Evolutionary conservation across 2,888 invertebrate genomes (phyloP), one percentile per base, ranked within the genome.

Genomic region (Seira musarum): DNA sequence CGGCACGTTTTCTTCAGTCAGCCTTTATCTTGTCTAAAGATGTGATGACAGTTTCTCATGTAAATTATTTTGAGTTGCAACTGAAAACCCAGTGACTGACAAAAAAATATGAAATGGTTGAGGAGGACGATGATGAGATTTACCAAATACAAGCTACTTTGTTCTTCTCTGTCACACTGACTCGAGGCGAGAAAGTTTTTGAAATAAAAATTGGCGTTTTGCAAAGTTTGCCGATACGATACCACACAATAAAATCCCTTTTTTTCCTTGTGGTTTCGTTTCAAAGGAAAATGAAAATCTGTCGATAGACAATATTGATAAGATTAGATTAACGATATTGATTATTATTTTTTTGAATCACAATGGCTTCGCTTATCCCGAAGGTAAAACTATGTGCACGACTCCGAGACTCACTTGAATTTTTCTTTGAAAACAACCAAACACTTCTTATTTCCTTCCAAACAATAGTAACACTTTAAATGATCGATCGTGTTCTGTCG

Each of bases 311-410:
- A 70, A 77, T 77, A 77, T 77, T 65, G 77, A 70, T 77, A 77
- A 66, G 53, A 61, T 66, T 40, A 78, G 30, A 46, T 71, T 77
- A 65, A 65, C 76, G 76, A 77, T 71, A 66, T 78, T 71, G 78
- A 78, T 78, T 66, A 66, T 30, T 30, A 30, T 30, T 25, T 17
- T 46, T 25, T 30, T 25, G 57, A 70, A 77, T 77, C 70, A 78
- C 71, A 78, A 77, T 77, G 40, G 40, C 17, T 40, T 64, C 24
- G 60, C 30, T 30, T 78, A 78, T 71, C 78, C 78, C 25, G 24
- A 78, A 71, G 78, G 71, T 78, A 30, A 78, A 78, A 78, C 60
- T 78, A 71, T 71, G 71, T 71, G 70, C 78, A 78, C 78, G 78
- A 71, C 22, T 70, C 71, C 40, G 24, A 17, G 49, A 10, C 24